Evolutionary conservation across 1,140 invertebrate species (phyloP), one percentile per base, ranked within the genome.

Genomic region (Meloidogyne floridensis): DNA sequence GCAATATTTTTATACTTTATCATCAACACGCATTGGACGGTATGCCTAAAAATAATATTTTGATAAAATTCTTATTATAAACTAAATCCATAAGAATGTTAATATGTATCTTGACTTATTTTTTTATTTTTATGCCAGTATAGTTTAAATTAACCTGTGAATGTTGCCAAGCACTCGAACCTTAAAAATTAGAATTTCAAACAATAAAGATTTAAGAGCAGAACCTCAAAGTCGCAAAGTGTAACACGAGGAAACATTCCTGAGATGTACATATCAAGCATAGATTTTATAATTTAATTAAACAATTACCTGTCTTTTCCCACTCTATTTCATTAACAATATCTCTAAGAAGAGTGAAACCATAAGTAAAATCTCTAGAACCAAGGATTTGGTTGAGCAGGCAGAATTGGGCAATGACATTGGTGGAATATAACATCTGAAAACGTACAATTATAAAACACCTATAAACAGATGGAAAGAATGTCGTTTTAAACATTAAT

Each of bases 221-320:
- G n/a, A 70, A 88, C 87, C 69, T 89, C 87, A 76, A 89, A 90
- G 77, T 89, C 88, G 75, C 88, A 89, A 8, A 89, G 81, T 13
- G 88, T 89, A 9, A 90, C 89, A 51, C 88, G 80, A 7, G 88
- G 88, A 76, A 90, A 90, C 85, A 90, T 89, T 15, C 88, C 90
- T 82, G 1, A 51, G 71, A 70, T 20, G 10, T 18, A 20, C 20
- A 20, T 32, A 80, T 65, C 13, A 0, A 43, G 11, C 1, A 5
- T 54, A 75, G 32, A n/a, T 4, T 18, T 75, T 1, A 75, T 11
- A 73, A 47, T 51, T 59, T 4, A 32, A 10, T 54, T 2, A 10
- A 32, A 77, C 15, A 20, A n/a, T n/a, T 13, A 77, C 77, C 77
- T 11, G 88, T 90, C 72, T 89, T 84, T 65, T 89, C 89, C 90